Evolutionary conservation across 1,140 invertebrate species (phyloP).

Genomic region (Bombyx mori): DNA sequence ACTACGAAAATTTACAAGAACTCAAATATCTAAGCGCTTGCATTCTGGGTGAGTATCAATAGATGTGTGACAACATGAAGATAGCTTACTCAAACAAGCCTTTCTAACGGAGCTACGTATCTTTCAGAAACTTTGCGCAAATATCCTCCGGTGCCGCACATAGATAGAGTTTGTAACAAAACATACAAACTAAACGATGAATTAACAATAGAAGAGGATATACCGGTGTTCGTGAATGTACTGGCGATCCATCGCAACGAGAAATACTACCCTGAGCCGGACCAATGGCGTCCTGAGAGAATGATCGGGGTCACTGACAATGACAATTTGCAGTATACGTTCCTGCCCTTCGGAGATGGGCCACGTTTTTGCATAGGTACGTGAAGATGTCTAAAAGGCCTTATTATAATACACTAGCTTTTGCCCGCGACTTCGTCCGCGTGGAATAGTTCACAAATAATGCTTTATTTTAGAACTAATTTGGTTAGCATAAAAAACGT

Average conservation of each 20-base stretch:
- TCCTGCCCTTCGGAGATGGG: slow-evolving; percentile 84
- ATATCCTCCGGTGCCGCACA: slow-evolving; percentile 70
- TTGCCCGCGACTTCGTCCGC: too few species aligned
- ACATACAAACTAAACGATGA: slow-evolving; percentile 67
- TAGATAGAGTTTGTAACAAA: slow-evolving; percentile 67
- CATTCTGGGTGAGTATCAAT: slow-evolving; percentile 26
- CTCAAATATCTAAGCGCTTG: slow-evolving; percentile 76
- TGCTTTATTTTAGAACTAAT: too few species aligned
- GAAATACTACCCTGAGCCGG: slow-evolving; percentile 77
- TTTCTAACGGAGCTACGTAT: too few species aligned
- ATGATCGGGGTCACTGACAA: slow-evolving; percentile 67
- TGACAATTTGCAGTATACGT: slow-evolving; percentile 67
- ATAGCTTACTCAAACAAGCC: too few species aligned
- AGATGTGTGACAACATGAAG: background rate
- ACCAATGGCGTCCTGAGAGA: slow-evolving; percentile 77
- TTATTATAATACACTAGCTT: background rate
- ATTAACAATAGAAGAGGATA: slow-evolving; percentile 42
- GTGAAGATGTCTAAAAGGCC: slow-evolving; percentile 1
- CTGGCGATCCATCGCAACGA: slow-evolving; percentile 66
- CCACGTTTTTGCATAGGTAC: slow-evolving; percentile 83
- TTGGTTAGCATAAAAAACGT: too few species aligned
- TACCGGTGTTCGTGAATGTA: slow-evolving; percentile 41
- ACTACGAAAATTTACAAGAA: slow-evolving; percentile 75
- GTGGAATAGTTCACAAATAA: too few species aligned
- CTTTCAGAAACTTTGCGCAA: slow-evolving; percentile 71